Conservation (phyloP, 2,797 vertebrate genomes). For the Squalus acanthias region DNA sequence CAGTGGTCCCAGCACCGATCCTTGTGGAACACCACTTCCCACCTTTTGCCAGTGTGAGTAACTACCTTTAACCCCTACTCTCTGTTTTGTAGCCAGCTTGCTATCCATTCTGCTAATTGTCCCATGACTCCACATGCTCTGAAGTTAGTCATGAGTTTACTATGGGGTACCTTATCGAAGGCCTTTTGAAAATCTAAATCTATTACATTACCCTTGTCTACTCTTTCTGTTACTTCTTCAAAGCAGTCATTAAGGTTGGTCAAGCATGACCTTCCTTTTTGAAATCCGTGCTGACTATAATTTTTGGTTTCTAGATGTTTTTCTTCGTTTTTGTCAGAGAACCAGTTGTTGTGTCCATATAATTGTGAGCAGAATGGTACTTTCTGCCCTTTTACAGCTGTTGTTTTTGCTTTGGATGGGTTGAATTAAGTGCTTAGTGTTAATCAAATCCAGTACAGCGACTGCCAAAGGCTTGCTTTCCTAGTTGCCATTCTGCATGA, state of each 20-base stretch:
- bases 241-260: background rate
- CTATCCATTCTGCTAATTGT: background rate
- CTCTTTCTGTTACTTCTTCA: too few relatives aligned
- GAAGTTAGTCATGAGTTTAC: background rate
- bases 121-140: background rate
- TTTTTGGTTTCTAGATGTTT: background rate
- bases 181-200: background rate
- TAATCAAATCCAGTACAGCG: background rate
- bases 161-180: background rate
- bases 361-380: background rate
- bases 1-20: background rate
- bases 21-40: background rate
- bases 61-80: background rate
- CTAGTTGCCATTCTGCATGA: background rate
- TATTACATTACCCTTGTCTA: background rate
- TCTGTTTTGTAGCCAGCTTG: background rate
- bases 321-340: background rate
- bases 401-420: background rate
- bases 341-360: background rate
- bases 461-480: background rate
- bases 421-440: background rate
- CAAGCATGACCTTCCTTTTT: background rate
- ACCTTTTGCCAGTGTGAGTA: background rate
- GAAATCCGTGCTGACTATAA: background rate
- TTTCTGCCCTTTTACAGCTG: background rate